A percentile compares a stretch with the other conserved stretches of the same genome.
phyloP scores from a whole-genome alignment of 2,888 invertebrate species.

The Trimorus sp. region DNA sequence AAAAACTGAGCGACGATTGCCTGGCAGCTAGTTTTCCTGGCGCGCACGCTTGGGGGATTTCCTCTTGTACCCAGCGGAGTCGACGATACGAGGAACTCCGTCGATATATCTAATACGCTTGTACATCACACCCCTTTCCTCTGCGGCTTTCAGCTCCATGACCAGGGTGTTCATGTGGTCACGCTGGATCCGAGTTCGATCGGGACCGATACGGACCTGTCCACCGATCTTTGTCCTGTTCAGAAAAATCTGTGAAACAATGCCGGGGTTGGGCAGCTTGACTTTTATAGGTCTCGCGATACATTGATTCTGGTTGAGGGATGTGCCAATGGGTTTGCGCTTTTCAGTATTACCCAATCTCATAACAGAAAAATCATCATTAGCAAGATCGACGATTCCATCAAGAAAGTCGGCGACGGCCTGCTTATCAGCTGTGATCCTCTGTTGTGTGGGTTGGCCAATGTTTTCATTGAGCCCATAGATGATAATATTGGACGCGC shows the following conservation, averaged over 20 bases:
- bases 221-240: neutral
- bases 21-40: neutral
- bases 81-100: neutral
- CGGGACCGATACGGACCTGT: neutral
- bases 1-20: neutral
- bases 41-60: neutral
- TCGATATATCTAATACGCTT: neutral
- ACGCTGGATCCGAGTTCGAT: neutral
- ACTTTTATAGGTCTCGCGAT: conserved; percentile 6
- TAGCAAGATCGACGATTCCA: too few species aligned
- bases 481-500: too few species aligned
- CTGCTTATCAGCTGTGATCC: too few species aligned
- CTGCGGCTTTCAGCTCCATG: neutral
- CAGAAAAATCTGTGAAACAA: neutral
- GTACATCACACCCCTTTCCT: too few species aligned
- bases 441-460: neutral
- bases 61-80: neutral
- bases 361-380: too few species aligned
- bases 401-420: too few species aligned
- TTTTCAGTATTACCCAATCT: too few species aligned
- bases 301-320: too few species aligned
- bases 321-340: too few species aligned
- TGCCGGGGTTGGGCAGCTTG: neutral
- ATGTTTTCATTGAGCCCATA: neutral
- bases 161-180: conserved; percentile 3